A percentile compares a stretch with the other conserved stretches of the same genome.
These are phyloP conservation scores for Pygocentrus nattereri DNA, from an alignment of 2,797 vertebrate species.

Conservation along the genomic window DNA sequence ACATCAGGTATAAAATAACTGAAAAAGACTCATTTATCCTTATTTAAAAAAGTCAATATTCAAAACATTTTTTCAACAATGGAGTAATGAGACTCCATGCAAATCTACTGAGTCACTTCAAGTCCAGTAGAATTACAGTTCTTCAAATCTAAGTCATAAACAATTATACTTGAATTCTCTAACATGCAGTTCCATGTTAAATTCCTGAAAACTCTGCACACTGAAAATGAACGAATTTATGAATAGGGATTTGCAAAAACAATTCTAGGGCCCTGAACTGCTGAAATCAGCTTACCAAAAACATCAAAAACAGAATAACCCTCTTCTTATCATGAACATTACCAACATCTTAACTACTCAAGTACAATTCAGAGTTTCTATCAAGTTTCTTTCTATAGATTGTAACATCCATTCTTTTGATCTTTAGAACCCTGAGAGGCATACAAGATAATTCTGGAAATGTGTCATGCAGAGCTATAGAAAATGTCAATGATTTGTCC, in stretches of 20 bases:
- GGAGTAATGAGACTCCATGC: conserved; percentile 4
- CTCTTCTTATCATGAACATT: not conserved
- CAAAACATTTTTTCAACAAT: not conserved
- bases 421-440: conserved; percentile 53
- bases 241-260: not conserved
- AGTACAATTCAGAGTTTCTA: conserved; percentile 34
- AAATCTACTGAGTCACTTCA: conserved; percentile 4
- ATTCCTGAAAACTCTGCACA: not conserved
- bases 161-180: not conserved
- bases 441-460: conserved; percentile 37
- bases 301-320: conserved; percentile 2
- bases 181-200: conserved; percentile 12
- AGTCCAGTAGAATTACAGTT: not conserved
- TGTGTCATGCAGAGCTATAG: conserved; percentile 15
- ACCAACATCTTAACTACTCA: conserved; percentile 25
- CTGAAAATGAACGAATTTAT: not conserved
- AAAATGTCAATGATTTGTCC: conserved; percentile 2
- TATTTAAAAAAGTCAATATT: conserved; percentile 28
- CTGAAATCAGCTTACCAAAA: conserved; percentile 14
- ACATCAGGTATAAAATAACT: conserved; percentile 30
- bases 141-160: not conserved
- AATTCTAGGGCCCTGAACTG: not conserved
- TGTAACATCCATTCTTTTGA: conserved; percentile 27
- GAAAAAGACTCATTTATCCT: conserved; percentile 4
- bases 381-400: conserved; percentile 27